A percentile compares a stretch with the other conserved stretches of the same genome.
These are phyloP conservation scores for Lates calcarifer DNA, from an alignment of 2,113 vertebrate species.

Conservation along the genomic window DNA sequence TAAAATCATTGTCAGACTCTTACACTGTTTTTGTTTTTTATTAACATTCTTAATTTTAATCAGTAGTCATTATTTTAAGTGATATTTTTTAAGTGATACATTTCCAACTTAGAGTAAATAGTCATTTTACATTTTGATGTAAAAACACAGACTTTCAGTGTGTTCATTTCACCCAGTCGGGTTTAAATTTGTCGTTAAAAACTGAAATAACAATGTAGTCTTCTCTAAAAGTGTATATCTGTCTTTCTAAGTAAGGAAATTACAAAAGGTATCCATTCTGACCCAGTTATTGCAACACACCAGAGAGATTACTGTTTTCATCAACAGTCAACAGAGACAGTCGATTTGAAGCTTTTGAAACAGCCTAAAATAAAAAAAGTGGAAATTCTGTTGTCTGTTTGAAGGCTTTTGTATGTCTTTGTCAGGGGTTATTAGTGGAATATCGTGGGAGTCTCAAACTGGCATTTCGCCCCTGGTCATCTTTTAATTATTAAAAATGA, in stretches of 20 bases:
- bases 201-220: not conserved
- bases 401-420: not conserved
- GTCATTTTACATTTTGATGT: too few relatives aligned
- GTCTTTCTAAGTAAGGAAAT: not conserved
- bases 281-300: not conserved
- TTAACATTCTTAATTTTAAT: too few relatives aligned
- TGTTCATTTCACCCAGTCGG: not conserved
- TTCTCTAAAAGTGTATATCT: not conserved
- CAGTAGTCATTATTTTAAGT: too few relatives aligned
- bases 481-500: constrained; percentile 25
- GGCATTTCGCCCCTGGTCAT: constrained; percentile 8
- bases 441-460: not conserved
- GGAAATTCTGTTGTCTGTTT: not conserved
- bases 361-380: not conserved
- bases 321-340: not conserved
- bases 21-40: too few relatives aligned
- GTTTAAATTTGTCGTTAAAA: not conserved
- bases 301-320: not conserved
- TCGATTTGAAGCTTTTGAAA: not conserved
- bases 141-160: too few relatives aligned
- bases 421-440: not conserved
- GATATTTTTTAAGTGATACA: too few relatives aligned
- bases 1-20: too few relatives aligned
- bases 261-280: not conserved
- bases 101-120: too few relatives aligned